Base-by-base conservation (phyloP, 2,113 vertebrate genomes). In the Patagioenas fasciata region DNA sequence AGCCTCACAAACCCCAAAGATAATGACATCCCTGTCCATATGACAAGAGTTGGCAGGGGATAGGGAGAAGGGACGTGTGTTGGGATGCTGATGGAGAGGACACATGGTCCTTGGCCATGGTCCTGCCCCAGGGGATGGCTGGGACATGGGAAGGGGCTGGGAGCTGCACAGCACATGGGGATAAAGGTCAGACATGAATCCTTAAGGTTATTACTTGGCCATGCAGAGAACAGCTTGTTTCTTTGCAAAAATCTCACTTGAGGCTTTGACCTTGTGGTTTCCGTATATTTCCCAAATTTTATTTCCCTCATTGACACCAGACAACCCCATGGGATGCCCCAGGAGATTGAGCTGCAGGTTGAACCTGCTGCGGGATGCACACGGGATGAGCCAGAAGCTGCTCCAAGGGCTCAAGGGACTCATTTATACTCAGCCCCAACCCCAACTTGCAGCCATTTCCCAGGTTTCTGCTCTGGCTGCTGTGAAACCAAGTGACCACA, bases 91-190 rank as follows among this genome's bases (percentile, higher is more conserved):
- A 15, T 0, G 5, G 36, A 44, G 19, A 73, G 56, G 58, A 80
- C 42, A 34, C 6, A 4, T n/a, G 87, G 36, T 28, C n/a, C 80
- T 96, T 92, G 91, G 89, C 83, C 61, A 40, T 3, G 0, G 11
- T 94, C 80, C 89, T 86, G 66, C 79, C 65, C 72, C 36, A 67
- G 47, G 56, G 54, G 87, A 80, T 0, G 1, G 38, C n/a, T 56
- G 58, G 65, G 73, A 85, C 61, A 40, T 89, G 95, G 87, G 96
- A 96, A 96, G 93, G 70, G 91, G 53, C 70, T 85, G 47, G 25
- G 17, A 90, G 74, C 61, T 72, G 69, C 5, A 0, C 54, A 40
- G 69, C 20, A 47, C 44, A 0, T 47, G 65, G 80, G 61, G 29
- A 80, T 29, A 13, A 66, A 75, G 75, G 89, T 88, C 93, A 94